Evolutionary conservation across 2,888 invertebrate genomes (phyloP), one percentile per base, ranked within the genome.

Genomic region (Ormyrus nitidulus): DNA sequence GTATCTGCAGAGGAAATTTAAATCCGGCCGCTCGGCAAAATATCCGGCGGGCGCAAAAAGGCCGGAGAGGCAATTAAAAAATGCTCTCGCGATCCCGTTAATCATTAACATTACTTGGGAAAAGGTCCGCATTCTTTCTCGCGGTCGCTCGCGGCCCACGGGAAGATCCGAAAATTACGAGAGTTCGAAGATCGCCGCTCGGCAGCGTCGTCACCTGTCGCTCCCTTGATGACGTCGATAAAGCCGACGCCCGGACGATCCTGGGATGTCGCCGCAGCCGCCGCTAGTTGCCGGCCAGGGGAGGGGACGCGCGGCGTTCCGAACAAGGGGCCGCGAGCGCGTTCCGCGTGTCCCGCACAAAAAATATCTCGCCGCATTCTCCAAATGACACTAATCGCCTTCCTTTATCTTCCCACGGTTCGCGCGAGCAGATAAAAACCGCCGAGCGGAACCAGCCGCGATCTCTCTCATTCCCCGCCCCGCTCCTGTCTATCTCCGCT

Each of bases 391-490:
- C 89, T 89, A 89, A 90, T 90, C 89, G 89, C 87, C 89, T 89
- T 88, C 87, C 88, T 89, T 89, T 90, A 89, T 89, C 89, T 90
- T 90, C 89, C 90, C 90, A 90, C 90, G 89, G 89, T 90, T 88
- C 85, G 86, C 86, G 85, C 84, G 79, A 84, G 82, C 80, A 81
- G 84, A 84, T 86, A 89, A 90, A 88, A 89, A 89, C 84, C 82
- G 69, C 62, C 73, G 54, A 75, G 71, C 66, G 76, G 79, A 74
- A 79, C 81, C 70, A 75, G 74, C 70, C 70, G 44, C 68, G 68
- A 48, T 73, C 73, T 53, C 68, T 48, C 64, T 46, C 34, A 34
- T 46, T 79, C 81, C 71, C 77, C 34, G 34, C 34, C 34, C 80
- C 34, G 46, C 44, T 44, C n/a, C 56, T n/a, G n/a, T 13, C 58